Evolutionary conservation across 2,888 invertebrate genomes (phyloP).

Genomic region (Synergus umbraculus): DNA sequence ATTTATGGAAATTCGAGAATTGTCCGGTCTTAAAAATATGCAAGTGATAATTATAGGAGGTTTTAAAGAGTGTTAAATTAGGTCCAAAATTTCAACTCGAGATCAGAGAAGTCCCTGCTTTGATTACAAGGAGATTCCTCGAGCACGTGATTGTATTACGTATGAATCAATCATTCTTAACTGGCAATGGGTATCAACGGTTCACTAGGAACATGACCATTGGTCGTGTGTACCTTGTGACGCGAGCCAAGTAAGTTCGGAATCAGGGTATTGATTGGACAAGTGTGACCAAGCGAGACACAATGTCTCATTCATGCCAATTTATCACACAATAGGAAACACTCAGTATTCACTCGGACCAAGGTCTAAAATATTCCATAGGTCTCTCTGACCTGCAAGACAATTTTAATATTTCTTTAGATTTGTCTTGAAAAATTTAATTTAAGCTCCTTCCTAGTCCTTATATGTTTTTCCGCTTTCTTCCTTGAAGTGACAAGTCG

Average conservation of each 20-base stretch:
- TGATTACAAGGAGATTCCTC: slow-evolving; percentile 47
- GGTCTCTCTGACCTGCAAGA: not conserved
- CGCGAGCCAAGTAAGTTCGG: slow-evolving; percentile 54
- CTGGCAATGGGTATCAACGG: slow-evolving; percentile 50
- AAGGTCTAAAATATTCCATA: not conserved
- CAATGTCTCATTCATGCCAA: slow-evolving; percentile 53
- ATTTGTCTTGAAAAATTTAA: not conserved
- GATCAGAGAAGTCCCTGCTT: not conserved
- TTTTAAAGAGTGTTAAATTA: too few relatives aligned
- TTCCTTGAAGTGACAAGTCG: not conserved
- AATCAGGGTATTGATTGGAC: slow-evolving; percentile 57
- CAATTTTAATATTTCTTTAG: not conserved
- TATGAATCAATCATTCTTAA: slow-evolving; percentile 48
- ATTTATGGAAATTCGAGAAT: not conserved
- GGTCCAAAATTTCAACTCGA: too few relatives aligned
- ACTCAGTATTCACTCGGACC: not conserved
- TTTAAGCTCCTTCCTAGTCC: not conserved
- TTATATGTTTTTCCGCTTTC: not conserved
- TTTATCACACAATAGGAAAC: slow-evolving; percentile 12
- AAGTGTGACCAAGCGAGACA: slow-evolving; percentile 56
- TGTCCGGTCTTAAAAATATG: too few relatives aligned
- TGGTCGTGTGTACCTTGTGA: slow-evolving; percentile 55
- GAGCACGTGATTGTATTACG: slow-evolving; percentile 48
- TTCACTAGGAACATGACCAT: slow-evolving; percentile 51
- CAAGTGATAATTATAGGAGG: too few relatives aligned